Conservation (phyloP, 2,113 vertebrate genomes). For the Synchiropus splendidus region DNA sequence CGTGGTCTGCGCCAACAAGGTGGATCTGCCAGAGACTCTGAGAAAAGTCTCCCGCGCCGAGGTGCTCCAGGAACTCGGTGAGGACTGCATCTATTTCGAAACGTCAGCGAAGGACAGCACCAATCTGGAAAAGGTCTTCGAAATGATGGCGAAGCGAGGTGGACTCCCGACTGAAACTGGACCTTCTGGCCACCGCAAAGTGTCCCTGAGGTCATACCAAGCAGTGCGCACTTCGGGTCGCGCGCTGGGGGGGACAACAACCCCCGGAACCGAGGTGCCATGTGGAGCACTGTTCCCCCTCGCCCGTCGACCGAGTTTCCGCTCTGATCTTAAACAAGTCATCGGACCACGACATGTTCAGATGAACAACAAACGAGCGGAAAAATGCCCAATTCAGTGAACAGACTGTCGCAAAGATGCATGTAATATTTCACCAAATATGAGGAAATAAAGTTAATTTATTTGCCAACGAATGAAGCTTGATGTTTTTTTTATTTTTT, state of each 20-base stretch:
- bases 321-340: constrained; percentile 61
- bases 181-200: constrained; percentile 64
- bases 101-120: constrained; percentile 66
- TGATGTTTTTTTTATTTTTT: not conserved
- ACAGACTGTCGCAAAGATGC: not conserved
- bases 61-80: constrained; percentile 38
- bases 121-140: constrained; percentile 65
- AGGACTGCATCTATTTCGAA: constrained; percentile 62
- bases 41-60: constrained; percentile 43
- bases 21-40: constrained; percentile 46
- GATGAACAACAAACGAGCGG: constrained; percentile 34
- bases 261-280: constrained; percentile 30
- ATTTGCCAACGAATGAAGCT: not conserved
- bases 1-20: constrained; percentile 67
- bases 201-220: constrained; percentile 67
- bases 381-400: constrained; percentile 62
- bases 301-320: constrained; percentile 66
- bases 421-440: not conserved
- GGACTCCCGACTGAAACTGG: constrained; percentile 67
- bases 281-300: constrained; percentile 60
- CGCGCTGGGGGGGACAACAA: no score
- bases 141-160: constrained; percentile 55
- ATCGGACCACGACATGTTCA: constrained; percentile 35
- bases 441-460: not conserved
- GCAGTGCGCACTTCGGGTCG: constrained; percentile 31